phyloP scores from a whole-genome alignment of 2,797 vertebrate genomes.

The Falco concolor region DNA sequence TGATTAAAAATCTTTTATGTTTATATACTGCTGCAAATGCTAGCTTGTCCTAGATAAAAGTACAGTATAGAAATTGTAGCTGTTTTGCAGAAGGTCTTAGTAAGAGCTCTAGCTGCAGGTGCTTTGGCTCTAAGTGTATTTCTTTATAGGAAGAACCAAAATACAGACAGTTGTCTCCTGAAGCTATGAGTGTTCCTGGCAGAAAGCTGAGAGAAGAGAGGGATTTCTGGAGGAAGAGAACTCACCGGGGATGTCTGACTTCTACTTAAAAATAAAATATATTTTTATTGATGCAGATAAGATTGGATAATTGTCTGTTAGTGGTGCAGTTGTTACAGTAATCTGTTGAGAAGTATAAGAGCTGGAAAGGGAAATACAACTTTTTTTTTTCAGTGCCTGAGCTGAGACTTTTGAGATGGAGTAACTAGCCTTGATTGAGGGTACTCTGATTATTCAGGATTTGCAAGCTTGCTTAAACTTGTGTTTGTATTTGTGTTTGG shows the following conservation, averaged over 20 bases:
- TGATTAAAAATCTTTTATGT: background rate
- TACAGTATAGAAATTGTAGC: background rate
- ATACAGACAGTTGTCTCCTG: background rate
- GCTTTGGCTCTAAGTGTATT: background rate
- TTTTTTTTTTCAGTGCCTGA: background rate
- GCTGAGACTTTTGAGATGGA: background rate
- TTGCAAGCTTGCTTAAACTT: conserved; percentile 3
- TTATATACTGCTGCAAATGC: background rate
- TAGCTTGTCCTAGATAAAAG: background rate
- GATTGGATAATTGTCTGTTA: background rate
- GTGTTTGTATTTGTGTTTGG: background rate
- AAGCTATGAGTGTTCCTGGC: background rate
- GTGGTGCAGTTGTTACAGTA: background rate
- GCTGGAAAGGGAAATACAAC: background rate
- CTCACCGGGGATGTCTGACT: background rate
- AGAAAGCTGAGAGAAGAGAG: background rate
- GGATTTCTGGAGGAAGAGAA: background rate
- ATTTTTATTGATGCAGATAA: background rate
- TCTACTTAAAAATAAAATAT: background rate
- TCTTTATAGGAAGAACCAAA: background rate
- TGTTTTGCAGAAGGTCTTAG: background rate
- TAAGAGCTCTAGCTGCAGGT: background rate
- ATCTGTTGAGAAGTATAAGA: background rate
- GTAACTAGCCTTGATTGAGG: background rate
- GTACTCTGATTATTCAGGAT: background rate